Percentiles rank a stretch among this genome's conserved stretches.
phyloP scores from a whole-genome alignment of 2,113 vertebrate genomes.

The Elgaria multicarinata region DNA sequence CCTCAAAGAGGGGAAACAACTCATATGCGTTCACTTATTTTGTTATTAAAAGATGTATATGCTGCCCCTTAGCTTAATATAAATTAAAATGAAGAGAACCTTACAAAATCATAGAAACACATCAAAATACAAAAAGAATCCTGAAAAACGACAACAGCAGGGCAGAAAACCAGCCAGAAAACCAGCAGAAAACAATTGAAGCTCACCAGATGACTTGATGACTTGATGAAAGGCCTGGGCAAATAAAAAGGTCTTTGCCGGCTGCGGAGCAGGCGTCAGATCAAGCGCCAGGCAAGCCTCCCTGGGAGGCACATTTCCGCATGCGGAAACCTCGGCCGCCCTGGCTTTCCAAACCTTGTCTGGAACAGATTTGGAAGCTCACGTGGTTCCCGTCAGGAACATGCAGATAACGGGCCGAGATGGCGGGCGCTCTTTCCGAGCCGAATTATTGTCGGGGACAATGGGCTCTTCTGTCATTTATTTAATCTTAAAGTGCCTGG shows the following conservation, averaged over 20 bases:
- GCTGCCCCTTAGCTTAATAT: neutral
- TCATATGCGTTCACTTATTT: neutral
- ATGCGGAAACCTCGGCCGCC: neutral
- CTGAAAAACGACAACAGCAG: no score
- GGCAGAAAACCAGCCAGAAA: no score
- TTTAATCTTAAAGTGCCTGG: slow-evolving; percentile 70
- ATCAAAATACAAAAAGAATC: neutral
- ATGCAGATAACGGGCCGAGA: slow-evolving; percentile 41
- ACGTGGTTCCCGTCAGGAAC: slow-evolving; percentile 38
- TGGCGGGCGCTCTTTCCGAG: neutral
- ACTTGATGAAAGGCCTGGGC: neutral
- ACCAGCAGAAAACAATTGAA: neutral
- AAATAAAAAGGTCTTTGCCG: neutral
- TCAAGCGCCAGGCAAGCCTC: neutral
- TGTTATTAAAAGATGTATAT: neutral
- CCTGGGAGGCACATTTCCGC: neutral
- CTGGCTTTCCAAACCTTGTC: slow-evolving; percentile 27
- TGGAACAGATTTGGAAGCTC: slow-evolving; percentile 11
- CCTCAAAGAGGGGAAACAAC: slow-evolving; percentile 14
- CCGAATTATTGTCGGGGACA: slow-evolving; percentile 61
- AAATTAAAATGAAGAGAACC: neutral
- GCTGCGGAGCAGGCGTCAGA: neutral
- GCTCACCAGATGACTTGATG: neutral
- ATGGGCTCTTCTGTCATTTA: slow-evolving; percentile 57
- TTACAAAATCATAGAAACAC: neutral